Evolutionary conservation across 2,113 vertebrate species (phyloP).

Genomic region (Catharus minimus): DNA sequence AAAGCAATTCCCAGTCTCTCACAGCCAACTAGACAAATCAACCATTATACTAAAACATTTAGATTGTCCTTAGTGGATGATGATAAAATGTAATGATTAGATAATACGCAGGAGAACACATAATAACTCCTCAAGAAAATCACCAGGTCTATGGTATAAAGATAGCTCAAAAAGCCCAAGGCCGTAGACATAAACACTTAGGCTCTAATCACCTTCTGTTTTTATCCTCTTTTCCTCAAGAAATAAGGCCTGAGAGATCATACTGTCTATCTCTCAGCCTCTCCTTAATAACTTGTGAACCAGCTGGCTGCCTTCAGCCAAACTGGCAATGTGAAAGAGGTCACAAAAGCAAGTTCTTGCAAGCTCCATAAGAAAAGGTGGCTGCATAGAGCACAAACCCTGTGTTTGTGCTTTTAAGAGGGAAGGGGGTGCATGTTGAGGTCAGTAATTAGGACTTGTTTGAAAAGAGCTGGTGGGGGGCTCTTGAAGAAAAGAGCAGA

Average conservation of each 20-base stretch:
- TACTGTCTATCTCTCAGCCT: not conserved
- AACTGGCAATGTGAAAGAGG: not conserved
- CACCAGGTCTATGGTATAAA: not conserved
- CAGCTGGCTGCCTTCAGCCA: not conserved
- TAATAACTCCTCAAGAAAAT: not conserved
- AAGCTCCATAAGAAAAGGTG: not conserved
- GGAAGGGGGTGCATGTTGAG: not conserved
- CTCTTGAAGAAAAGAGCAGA: not conserved
- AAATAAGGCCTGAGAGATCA: slow-evolving; percentile 2
- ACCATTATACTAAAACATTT: not conserved
- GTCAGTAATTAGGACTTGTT: not conserved
- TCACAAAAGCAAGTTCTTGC: not conserved
- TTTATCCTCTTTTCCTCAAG: slow-evolving; percentile 9
- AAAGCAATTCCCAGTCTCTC: not conserved
- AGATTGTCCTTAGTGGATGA: not conserved
- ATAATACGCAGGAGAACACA: not conserved
- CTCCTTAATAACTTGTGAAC: not conserved
- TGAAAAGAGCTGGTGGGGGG: not conserved
- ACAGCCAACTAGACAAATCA: not conserved
- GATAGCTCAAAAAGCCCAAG: not conserved
- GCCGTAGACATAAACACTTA: not conserved
- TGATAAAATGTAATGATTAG: not conserved
- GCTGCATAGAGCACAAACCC: not conserved
- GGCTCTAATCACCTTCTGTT: not conserved
- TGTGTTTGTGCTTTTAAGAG: not conserved